A percentile compares a stretch with the other conserved stretches of the same genome.
Evolutionary conservation across 2,888 invertebrate species (phyloP).

Genomic region (Acleris cristana): DNA sequence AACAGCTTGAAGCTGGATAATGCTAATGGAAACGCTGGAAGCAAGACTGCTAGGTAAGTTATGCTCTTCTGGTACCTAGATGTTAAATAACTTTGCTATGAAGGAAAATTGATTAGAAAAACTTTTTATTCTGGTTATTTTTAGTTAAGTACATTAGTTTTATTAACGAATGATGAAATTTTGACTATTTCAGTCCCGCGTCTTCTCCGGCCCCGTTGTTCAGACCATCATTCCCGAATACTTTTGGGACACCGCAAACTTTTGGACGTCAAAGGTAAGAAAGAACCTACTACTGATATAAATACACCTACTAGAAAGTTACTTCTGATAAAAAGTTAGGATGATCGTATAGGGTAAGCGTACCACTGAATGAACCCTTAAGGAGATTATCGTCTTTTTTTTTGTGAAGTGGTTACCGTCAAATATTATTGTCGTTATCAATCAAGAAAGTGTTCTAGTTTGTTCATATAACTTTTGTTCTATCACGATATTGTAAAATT

Average conservation of each 20-base stretch:
- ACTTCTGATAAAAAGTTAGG: too few species aligned
- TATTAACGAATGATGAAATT: not conserved
- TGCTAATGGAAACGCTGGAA: constrained; percentile 77
- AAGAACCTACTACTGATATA: not conserved
- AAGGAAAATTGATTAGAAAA: too few species aligned
- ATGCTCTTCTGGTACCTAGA: constrained; percentile 4
- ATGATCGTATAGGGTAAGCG: too few species aligned
- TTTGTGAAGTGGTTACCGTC: too few species aligned
- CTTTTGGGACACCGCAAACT: constrained; percentile 85
- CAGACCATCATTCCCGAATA: constrained; percentile 88
- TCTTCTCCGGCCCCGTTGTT: constrained; percentile 87
- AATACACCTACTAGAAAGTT: too few species aligned
- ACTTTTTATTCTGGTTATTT: not conserved
- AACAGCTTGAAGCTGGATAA: constrained; percentile 77
- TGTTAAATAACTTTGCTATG: not conserved
- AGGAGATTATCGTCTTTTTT: too few species aligned
- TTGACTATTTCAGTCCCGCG: constrained; percentile 77
- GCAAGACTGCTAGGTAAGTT: constrained; percentile 74
- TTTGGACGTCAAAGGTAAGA: constrained; percentile 75
- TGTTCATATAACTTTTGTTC: too few species aligned
- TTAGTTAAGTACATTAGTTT: too few species aligned
- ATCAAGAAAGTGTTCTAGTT: too few species aligned
- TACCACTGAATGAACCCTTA: too few species aligned
- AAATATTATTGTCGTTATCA: too few species aligned
- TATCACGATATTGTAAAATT: too few species aligned